Percentiles rank a stretch among this genome's conserved stretches.
These are phyloP conservation scores for Cheilosia variabilis DNA, from an alignment of 2,888 invertebrate species.

Conservation along the genomic window DNA sequence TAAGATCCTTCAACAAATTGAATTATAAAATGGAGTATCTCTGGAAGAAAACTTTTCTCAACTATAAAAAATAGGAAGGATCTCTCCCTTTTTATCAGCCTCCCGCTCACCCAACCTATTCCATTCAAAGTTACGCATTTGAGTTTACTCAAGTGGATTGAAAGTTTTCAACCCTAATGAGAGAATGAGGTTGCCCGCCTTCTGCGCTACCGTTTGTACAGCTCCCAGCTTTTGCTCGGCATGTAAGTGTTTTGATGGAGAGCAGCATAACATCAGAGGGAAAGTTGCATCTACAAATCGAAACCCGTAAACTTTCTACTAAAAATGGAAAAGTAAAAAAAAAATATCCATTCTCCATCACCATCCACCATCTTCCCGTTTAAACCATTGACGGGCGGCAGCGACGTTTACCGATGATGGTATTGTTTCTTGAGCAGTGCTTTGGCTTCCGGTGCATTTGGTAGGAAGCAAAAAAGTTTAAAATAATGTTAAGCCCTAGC, in stretches of 20 bases:
- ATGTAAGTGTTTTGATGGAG: constrained; percentile 28
- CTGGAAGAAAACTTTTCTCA: constrained; percentile 33
- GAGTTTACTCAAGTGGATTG: constrained; percentile 65
- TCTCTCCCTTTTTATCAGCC: background rate
- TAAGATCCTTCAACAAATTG: constrained; percentile 65
- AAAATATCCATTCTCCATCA: constrained; percentile 14
- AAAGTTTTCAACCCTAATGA: constrained; percentile 60
- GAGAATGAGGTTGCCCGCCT: constrained; percentile 42
- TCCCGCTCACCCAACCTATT: constrained; percentile 11
- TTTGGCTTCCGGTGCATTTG: constrained; percentile 74
- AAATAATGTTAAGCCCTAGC: constrained; percentile 62
- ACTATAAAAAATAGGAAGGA: constrained; percentile 5
- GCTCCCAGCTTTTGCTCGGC: constrained; percentile 4
- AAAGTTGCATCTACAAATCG: constrained; percentile 40
- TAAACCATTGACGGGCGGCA: constrained; percentile 4
- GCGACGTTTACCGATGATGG: constrained; percentile 29
- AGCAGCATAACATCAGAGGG: constrained; percentile 39
- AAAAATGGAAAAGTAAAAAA: constrained; percentile 32
- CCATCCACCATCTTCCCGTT: constrained; percentile 31
- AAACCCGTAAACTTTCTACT: constrained; percentile 57
- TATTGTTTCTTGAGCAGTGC: constrained; percentile 73
- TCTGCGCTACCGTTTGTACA: background rate
- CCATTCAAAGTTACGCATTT: constrained; percentile 68
- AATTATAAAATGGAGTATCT: constrained; percentile 67
- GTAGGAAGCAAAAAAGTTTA: constrained; percentile 67